These are phyloP conservation scores for Polietes domitor DNA, from an alignment of 2,888 invertebrate genomes.

Conservation along the genomic window DNA sequence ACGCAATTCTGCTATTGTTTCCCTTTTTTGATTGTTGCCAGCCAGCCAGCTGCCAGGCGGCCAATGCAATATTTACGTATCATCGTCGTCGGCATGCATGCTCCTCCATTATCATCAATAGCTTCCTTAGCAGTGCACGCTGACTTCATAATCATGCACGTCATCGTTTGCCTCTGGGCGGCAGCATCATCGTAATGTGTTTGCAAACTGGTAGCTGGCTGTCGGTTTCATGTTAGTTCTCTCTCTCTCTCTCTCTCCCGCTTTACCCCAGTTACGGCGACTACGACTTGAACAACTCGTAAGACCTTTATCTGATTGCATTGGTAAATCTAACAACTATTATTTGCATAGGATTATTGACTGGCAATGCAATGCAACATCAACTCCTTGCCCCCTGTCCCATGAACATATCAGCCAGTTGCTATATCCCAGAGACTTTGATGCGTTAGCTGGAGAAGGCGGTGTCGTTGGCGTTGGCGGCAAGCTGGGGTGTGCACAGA, in stretches of 20 bases:
- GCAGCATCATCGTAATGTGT: constrained; percentile 2
- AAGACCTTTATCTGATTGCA: constrained; percentile 59
- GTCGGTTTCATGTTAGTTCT: not conserved
- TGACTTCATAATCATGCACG: not conserved
- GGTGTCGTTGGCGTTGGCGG: too few relatives aligned
- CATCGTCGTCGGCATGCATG: constrained; percentile 37
- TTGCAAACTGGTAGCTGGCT: not conserved
- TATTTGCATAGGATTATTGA: constrained; percentile 62
- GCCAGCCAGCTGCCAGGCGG: not conserved
- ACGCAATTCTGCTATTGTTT: not conserved
- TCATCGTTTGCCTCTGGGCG: not conserved
- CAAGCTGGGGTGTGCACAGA: not conserved
- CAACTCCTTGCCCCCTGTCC: not conserved
- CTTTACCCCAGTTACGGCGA: constrained; percentile 17
- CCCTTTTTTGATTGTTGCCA: not conserved
- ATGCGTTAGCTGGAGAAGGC: too few relatives aligned
- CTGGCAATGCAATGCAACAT: constrained; percentile 11
- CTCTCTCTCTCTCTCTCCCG: constrained; percentile 16
- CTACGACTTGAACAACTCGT: constrained; percentile 43
- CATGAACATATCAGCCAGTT: too few relatives aligned
- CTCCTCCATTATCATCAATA: constrained; percentile 15
- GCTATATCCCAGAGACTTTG: too few relatives aligned
- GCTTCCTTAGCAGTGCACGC: not conserved
- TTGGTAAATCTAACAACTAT: constrained; percentile 42
- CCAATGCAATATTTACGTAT: constrained; percentile 47